Evolutionary conservation across 2,113 vertebrate genomes (phyloP).

Genomic region (Brachyhypopomus gauderio): DNA sequence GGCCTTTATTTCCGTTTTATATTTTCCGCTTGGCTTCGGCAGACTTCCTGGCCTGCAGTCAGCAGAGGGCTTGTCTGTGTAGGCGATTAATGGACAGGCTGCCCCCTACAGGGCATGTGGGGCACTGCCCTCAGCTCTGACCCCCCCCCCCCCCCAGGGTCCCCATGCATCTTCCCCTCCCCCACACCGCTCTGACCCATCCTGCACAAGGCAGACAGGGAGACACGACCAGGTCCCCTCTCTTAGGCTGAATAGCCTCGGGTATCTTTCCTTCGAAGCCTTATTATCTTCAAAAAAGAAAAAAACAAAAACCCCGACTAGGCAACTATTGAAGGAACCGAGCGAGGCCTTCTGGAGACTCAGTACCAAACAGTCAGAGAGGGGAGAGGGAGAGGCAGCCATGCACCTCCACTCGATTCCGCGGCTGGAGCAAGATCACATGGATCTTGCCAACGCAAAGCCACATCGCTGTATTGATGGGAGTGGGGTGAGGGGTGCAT

Average conservation of each 20-base stretch:
- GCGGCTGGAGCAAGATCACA: slow-evolving; percentile 66
- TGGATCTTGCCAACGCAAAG: slow-evolving; percentile 71
- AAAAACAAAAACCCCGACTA: slow-evolving; percentile 10
- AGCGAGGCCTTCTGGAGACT: slow-evolving; percentile 42
- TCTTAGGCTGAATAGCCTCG: slow-evolving; percentile 48
- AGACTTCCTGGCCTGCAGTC: slow-evolving; percentile 36
- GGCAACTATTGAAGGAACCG: slow-evolving; percentile 45
- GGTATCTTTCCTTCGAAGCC: slow-evolving; percentile 46
- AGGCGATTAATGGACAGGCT: slow-evolving; percentile 52
- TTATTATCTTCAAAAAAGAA: slow-evolving; percentile 50
- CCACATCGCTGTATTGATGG: slow-evolving; percentile 71
- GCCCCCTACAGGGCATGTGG: slow-evolving; percentile 56
- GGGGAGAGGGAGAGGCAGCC: slow-evolving; percentile 26
- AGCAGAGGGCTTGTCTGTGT: slow-evolving; percentile 34
- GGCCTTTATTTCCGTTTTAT: slow-evolving; percentile 25
- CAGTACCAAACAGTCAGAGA: slow-evolving; percentile 26
- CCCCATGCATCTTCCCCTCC: slow-evolving; percentile 40
- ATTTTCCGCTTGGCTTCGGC: slow-evolving; percentile 10
- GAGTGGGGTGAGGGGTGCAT: too few species aligned
- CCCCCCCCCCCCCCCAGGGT: slow-evolving; percentile 28
- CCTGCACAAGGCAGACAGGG: slow-evolving; percentile 53
- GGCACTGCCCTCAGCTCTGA: slow-evolving; percentile 46
- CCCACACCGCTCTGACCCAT: slow-evolving; percentile 48
- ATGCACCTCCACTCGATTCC: slow-evolving; percentile 57
- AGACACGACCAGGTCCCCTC: slow-evolving; percentile 57